Evolutionary conservation across 2,797 vertebrate genomes (phyloP).

Genomic region (Halcyon chelicuti): DNA sequence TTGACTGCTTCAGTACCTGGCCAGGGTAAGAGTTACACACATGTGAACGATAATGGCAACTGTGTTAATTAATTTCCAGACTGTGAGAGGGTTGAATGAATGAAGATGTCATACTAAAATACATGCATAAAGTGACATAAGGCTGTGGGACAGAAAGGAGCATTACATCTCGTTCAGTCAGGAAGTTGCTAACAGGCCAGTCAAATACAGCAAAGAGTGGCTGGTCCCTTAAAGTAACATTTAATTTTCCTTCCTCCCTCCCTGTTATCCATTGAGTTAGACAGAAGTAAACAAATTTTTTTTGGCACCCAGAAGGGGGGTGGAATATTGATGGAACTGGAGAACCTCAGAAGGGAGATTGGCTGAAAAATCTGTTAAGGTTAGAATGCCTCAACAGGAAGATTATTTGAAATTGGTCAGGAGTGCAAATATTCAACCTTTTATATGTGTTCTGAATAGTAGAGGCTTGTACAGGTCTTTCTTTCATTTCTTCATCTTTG

Average conservation of each 20-base stretch:
- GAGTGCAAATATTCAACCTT: neutral
- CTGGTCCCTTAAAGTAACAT: neutral
- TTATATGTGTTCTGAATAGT: neutral
- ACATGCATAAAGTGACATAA: neutral
- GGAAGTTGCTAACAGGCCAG: neutral
- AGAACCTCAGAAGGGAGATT: neutral
- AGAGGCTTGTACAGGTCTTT: neutral
- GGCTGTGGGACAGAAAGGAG: neutral
- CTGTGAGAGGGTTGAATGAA: neutral
- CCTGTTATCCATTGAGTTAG: neutral
- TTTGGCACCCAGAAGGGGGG: neutral
- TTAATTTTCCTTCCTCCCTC: neutral
- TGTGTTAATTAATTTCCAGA: neutral
- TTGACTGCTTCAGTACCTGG: neutral
- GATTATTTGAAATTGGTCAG: neutral
- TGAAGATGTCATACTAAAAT: neutral
- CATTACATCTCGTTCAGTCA: neutral
- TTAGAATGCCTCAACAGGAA: neutral
- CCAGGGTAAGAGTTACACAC: neutral
- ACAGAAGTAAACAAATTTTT: neutral
- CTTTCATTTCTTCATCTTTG: neutral
- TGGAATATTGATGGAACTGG: neutral
- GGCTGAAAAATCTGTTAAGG: neutral
- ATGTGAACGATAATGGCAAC: neutral
- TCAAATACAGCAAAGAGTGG: neutral